Evolutionary conservation across 2,113 vertebrate genomes (phyloP).

Genomic region (Hemibagrus wyckioides): DNA sequence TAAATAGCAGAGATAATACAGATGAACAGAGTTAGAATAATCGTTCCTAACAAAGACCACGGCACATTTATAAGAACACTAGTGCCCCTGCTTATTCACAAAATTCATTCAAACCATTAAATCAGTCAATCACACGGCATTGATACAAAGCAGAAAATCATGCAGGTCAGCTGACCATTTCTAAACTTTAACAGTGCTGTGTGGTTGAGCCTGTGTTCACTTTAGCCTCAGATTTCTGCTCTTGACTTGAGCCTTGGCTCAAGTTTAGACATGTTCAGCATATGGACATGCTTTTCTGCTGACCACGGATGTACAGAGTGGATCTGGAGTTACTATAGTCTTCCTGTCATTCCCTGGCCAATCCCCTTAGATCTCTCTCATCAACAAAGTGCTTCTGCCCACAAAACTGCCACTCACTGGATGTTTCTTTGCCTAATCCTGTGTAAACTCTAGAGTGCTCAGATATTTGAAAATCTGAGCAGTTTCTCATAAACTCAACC

Average conservation of each 20-base stretch:
- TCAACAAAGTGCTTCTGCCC: background rate
- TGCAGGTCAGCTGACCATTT: background rate
- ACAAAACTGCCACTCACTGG: background rate
- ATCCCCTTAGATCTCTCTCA: background rate
- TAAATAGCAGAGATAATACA: conserved; percentile 20
- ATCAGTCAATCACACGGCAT: background rate
- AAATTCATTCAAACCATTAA: too few relatives aligned
- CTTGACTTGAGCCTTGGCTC: background rate
- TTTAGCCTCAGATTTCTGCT: background rate
- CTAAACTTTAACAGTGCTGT: background rate
- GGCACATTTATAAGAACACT: background rate
- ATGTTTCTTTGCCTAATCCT: background rate
- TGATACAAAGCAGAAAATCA: background rate
- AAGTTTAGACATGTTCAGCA: background rate
- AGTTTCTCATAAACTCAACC: background rate
- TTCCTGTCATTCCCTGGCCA: background rate
- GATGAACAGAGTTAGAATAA: background rate
- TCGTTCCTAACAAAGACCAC: background rate
- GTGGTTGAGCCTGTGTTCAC: background rate
- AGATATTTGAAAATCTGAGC: background rate
- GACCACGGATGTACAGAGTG: background rate
- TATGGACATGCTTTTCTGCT: background rate
- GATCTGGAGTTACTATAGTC: background rate
- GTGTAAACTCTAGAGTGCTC: background rate
- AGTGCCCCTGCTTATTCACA: background rate